These are phyloP conservation scores for Brachionus angularis DNA, from an alignment of 1,140 invertebrate species.

Conservation along the genomic window DNA sequence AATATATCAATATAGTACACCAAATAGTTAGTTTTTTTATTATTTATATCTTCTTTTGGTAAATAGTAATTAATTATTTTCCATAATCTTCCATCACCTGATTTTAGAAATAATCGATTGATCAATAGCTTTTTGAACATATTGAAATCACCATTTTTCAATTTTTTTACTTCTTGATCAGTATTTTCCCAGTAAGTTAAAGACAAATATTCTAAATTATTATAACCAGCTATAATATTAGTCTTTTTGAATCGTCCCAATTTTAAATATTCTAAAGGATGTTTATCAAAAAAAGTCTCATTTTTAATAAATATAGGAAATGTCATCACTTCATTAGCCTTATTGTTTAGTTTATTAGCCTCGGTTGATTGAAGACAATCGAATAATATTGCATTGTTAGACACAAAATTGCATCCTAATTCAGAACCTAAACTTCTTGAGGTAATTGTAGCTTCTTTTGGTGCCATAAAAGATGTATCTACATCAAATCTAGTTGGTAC, in stretches of 20 bases:
- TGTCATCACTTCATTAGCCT: background rate
- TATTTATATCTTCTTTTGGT: background rate
- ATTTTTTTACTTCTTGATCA: constrained; percentile 57
- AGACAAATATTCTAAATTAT: constrained; percentile 3
- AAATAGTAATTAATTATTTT: background rate
- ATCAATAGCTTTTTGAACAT: background rate
- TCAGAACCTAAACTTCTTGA: constrained; percentile 20
- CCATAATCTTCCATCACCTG: background rate
- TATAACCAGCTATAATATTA: background rate
- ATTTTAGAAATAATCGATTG: background rate
- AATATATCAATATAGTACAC: constrained; percentile 64
- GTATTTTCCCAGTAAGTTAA: background rate
- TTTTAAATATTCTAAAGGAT: constrained; percentile 24
- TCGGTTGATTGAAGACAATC: constrained; percentile 57
- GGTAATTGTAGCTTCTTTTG: constrained; percentile 72
- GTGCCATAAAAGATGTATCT: constrained; percentile 72
- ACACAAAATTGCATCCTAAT: constrained; percentile 45
- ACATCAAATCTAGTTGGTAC: constrained; percentile 69
- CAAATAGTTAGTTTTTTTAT: background rate
- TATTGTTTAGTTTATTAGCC: background rate
- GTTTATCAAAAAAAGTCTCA: constrained; percentile 7
- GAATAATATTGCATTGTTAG: constrained; percentile 44
- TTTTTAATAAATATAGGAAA: background rate
- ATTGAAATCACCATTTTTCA: background rate
- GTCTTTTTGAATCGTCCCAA: background rate